These are phyloP conservation scores for Eucidaris tribuloides DNA, from an alignment of 35 echinoderm and acorn worm genomes.

Conservation along the genomic window DNA sequence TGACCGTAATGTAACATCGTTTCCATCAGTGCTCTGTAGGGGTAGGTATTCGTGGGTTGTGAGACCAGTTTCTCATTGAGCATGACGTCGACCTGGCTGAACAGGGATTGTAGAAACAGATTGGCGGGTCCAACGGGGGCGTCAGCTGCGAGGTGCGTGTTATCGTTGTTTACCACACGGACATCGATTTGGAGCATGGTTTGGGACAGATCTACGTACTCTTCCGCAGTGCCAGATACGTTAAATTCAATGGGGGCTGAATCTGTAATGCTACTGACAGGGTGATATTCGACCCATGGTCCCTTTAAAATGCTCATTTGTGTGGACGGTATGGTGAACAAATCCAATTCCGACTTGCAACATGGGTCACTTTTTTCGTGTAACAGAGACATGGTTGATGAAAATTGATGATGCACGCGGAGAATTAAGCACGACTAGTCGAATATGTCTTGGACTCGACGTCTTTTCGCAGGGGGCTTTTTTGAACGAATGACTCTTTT, in stretches of 20 bases:
- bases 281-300: constrained; percentile 61
- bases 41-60: constrained; percentile 31
- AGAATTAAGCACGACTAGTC: no score
- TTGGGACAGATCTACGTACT: constrained; percentile 54
- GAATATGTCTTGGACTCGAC: neutral
- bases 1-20: constrained; percentile 37
- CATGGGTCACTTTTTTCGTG: neutral
- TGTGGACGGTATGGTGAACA: constrained; percentile 33
- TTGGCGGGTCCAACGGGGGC: constrained; percentile 44
- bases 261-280: constrained; percentile 44
- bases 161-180: constrained; percentile 23
- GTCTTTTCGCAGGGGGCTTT: neutral
- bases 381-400: neutral
- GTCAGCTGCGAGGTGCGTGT: neutral
- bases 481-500: neutral
- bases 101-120: constrained; percentile 49
- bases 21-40: constrained; percentile 58
- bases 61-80: constrained; percentile 59
- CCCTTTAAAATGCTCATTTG: constrained; percentile 44
- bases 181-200: constrained; percentile 40
- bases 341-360: constrained; percentile 35
- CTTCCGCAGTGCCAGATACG: constrained; percentile 6
- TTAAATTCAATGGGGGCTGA: constrained; percentile 32
- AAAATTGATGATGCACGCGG: no score
- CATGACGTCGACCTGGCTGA: constrained; percentile 44